Evolutionary conservation across 1,140 invertebrate genomes (phyloP).

Genomic region (Pomacea maculata): DNA sequence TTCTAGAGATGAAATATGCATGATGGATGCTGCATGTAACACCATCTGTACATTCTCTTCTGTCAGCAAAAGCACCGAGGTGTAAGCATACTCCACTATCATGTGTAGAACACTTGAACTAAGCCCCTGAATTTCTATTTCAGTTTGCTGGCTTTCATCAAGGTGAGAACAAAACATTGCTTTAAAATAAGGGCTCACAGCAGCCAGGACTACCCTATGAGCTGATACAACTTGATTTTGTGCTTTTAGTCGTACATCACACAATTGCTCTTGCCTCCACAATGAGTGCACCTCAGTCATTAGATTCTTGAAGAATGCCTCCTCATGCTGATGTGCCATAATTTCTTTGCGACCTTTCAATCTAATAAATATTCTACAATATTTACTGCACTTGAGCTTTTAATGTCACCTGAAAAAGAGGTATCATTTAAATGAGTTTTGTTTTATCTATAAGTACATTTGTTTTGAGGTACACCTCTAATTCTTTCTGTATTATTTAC

Average conservation of each 20-base stretch:
- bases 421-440: too few relatives aligned
- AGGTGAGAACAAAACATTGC: slow-evolving; percentile 37
- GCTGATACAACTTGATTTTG: slow-evolving; percentile 24
- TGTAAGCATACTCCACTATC: slow-evolving; percentile 33
- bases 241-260: slow-evolving; percentile 28
- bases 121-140: slow-evolving; percentile 28
- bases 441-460: too few relatives aligned
- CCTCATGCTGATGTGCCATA: neutral
- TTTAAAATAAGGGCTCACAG: slow-evolving; percentile 34
- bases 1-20: slow-evolving; percentile 83
- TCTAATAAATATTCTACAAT: too few relatives aligned
- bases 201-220: slow-evolving; percentile 31
- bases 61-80: slow-evolving; percentile 14
- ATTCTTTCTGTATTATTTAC: too few relatives aligned
- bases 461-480: too few relatives aligned
- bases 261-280: slow-evolving; percentile 27
- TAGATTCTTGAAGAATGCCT: neutral
- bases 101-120: slow-evolving; percentile 14
- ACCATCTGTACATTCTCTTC: slow-evolving; percentile 79
- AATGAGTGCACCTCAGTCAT: slow-evolving; percentile 18
- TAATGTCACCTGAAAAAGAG: too few relatives aligned
- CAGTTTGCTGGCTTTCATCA: slow-evolving; percentile 24
- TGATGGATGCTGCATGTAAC: slow-evolving; percentile 83
- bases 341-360: neutral
- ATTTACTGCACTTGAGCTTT: too few relatives aligned